Evolutionary conservation across 2,888 invertebrate species (phyloP).

Genomic region (Branchellion lobata): DNA sequence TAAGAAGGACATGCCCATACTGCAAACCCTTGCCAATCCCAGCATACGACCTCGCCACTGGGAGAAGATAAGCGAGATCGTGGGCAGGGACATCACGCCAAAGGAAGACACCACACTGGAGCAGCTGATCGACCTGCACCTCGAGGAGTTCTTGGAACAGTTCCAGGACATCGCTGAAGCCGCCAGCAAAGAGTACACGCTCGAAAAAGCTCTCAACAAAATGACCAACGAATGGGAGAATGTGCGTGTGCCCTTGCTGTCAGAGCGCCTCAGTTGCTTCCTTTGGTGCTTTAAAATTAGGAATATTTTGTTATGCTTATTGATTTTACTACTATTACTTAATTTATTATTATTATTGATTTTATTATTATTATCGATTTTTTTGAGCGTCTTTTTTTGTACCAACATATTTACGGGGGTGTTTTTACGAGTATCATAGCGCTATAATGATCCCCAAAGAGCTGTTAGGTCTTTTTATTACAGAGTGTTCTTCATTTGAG

Average conservation of each 20-base stretch:
- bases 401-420: too few relatives aligned
- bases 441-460: too few relatives aligned
- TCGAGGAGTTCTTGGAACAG: slow-evolving; percentile 80
- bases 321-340: too few relatives aligned
- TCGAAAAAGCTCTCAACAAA: slow-evolving; percentile 82
- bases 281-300: too few relatives aligned
- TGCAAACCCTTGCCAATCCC: slow-evolving; percentile 88
- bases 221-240: slow-evolving; percentile 85
- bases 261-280: too few relatives aligned
- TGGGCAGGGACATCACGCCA: slow-evolving; percentile 85
- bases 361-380: neutral
- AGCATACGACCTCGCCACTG: slow-evolving; percentile 64
- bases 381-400: neutral
- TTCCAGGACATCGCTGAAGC: slow-evolving; percentile 90
- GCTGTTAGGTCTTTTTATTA: too few relatives aligned
- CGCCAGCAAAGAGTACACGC: slow-evolving; percentile 89
- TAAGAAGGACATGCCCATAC: slow-evolving; percentile 76
- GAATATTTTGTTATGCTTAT: too few relatives aligned
- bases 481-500: too few relatives aligned
- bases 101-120: slow-evolving; percentile 78
- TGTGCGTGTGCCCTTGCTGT: slow-evolving; percentile 54
- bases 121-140: slow-evolving; percentile 81
- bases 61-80: slow-evolving; percentile 81
- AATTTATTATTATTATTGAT: slow-evolving; percentile 4
- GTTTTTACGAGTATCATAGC: too few relatives aligned